Evolutionary conservation across 2,113 vertebrate genomes (phyloP).

Genomic region (Callospermophilus lateralis): DNA sequence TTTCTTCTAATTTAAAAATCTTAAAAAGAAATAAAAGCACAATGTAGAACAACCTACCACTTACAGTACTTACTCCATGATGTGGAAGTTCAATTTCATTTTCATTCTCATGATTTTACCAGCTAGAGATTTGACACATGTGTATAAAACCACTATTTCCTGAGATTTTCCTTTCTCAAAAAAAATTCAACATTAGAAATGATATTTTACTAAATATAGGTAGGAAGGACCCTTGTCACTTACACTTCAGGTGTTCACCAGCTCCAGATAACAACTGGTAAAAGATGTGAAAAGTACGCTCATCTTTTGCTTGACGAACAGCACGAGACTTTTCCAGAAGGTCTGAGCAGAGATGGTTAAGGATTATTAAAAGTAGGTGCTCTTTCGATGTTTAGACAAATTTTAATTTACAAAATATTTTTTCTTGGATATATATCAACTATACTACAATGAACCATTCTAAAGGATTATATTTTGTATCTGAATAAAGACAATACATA

Average conservation of each 20-base stretch:
- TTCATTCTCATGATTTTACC: background rate
- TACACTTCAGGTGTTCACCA: constrained; percentile 96
- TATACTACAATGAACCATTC: background rate
- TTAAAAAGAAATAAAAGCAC: constrained; percentile 7
- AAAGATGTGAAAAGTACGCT: constrained; percentile 98
- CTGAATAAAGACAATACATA: background rate
- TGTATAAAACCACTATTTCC: background rate
- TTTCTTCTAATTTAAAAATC: background rate
- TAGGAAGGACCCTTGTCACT: constrained; percentile 77
- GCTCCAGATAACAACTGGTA: constrained; percentile 97
- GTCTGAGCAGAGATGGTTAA: constrained; percentile 91
- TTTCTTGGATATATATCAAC: background rate
- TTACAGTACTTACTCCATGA: background rate
- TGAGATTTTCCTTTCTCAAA: background rate
- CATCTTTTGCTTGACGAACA: constrained; percentile 98
- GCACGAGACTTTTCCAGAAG: constrained; percentile 98
- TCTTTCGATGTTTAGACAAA: background rate
- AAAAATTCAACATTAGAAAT: background rate
- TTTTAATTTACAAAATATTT: background rate
- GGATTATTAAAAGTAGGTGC: constrained; percentile 65
- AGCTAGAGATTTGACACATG: background rate
- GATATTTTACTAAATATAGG: background rate
- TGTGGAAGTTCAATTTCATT: constrained; percentile 2
- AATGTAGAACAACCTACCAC: background rate
- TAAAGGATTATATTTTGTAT: background rate